phyloP scores from a whole-genome alignment of 2,113 vertebrate genomes.

The Phalacrocorax carbo region DNA sequence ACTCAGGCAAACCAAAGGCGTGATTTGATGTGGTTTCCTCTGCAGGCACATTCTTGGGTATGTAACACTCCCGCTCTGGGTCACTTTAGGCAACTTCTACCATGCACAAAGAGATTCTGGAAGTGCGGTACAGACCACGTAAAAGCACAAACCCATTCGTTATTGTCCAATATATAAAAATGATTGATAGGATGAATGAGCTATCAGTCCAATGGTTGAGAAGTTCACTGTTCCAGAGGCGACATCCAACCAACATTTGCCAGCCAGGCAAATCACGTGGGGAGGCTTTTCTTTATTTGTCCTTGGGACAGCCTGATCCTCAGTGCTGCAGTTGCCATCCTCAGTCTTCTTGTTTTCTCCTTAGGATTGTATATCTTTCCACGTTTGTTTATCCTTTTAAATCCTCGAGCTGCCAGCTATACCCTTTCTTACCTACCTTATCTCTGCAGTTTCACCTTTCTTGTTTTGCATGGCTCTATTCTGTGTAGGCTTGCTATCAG shows the following conservation, averaged over 20 bases:
- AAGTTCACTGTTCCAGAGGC: not conserved
- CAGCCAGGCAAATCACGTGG: not conserved
- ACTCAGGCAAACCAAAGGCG: not conserved
- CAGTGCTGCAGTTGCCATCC: not conserved
- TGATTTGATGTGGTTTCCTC: not conserved
- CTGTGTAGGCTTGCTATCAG: not conserved
- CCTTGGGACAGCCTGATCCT: not conserved
- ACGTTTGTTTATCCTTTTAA: not conserved
- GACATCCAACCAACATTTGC: not conserved
- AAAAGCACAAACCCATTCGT: not conserved
- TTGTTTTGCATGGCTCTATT: not conserved
- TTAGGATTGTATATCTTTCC: not conserved
- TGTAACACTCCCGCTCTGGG: accelerated
- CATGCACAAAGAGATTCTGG: not conserved
- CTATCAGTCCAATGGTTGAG: not conserved
- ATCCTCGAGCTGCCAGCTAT: not conserved
- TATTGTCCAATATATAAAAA: not conserved
- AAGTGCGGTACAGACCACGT: not conserved
- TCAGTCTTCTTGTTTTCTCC: not conserved
- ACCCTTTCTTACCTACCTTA: not conserved
- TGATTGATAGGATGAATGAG: not conserved
- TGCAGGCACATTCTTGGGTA: not conserved
- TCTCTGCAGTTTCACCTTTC: not conserved
- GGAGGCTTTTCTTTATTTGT: not conserved
- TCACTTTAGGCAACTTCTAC: not conserved